Conservation (phyloP, 30 jellyfish, hydroid and myxozoan species). For the Morbakka virulenta region DNA sequence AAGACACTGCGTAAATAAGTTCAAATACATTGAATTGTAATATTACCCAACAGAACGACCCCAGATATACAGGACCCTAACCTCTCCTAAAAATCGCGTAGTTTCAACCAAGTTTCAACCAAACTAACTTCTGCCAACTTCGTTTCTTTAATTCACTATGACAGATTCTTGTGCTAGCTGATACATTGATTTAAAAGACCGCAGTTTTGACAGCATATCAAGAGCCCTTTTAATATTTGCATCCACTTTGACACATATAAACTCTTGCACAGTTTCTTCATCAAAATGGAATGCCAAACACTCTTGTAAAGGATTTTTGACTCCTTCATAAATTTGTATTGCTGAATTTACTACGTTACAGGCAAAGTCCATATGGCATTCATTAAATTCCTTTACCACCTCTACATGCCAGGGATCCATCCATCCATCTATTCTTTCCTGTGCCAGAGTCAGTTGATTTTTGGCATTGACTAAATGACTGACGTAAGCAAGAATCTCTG, state of each 20-base stretch:
- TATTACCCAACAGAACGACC: too few species aligned
- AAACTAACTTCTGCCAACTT: too few species aligned
- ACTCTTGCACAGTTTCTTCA: slow-evolving; percentile 92
- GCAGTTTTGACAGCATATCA: slow-evolving; percentile 47
- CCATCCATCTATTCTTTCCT: slow-evolving; percentile 93
- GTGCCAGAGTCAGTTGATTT: slow-evolving; percentile 57
- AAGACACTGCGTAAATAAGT: too few species aligned
- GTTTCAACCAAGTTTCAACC: too few species aligned
- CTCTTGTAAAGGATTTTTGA: slow-evolving; percentile 83
- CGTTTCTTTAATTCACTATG: too few species aligned
- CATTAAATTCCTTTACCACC: slow-evolving; percentile 55
- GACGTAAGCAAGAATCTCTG: slow-evolving; percentile 70
- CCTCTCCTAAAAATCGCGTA: too few species aligned
- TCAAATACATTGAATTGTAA: too few species aligned
- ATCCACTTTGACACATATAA: slow-evolving; percentile 83
- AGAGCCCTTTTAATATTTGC: slow-evolving; percentile 52
- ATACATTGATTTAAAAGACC: slow-evolving; percentile 39
- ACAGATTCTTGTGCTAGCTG: background rate
- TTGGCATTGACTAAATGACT: slow-evolving; percentile 78
- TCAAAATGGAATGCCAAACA: slow-evolving; percentile 80
- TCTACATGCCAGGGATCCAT: slow-evolving; percentile 91
- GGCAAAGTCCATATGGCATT: slow-evolving; percentile 78
- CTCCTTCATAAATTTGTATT: slow-evolving; percentile 65
- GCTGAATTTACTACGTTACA: slow-evolving; percentile 55
- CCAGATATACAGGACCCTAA: too few species aligned